Conservation (phyloP, 2,113 vertebrate genomes). For the Stictonetta naevosa region DNA sequence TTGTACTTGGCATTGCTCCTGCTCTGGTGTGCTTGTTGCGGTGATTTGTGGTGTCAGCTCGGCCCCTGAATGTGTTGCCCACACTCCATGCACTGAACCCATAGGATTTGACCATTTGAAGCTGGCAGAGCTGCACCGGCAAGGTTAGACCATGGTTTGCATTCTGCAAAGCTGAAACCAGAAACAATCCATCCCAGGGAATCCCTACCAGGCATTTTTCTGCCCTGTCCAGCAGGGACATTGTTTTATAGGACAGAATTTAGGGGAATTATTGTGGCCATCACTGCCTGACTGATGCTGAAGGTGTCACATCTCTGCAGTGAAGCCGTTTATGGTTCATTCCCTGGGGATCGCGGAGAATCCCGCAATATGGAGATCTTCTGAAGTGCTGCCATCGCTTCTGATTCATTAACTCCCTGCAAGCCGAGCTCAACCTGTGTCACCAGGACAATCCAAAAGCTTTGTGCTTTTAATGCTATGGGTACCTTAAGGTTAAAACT, state of each 20-base stretch:
- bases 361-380: neutral
- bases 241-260: neutral
- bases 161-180: neutral
- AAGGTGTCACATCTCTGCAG: neutral
- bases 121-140: neutral
- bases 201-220: neutral
- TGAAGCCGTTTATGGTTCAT: neutral
- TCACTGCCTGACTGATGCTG: neutral
- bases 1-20: neutral
- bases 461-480: neutral
- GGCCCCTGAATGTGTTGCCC: neutral
- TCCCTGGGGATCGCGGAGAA: neutral
- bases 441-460: neutral
- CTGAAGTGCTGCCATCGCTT: neutral
- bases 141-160: neutral
- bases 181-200: neutral
- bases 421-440: neutral
- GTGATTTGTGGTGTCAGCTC: neutral
- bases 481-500: neutral
- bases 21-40: neutral
- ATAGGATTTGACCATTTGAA: neutral
- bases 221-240: neutral
- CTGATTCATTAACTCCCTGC: neutral
- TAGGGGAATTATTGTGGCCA: neutral
- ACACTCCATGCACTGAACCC: too few relatives aligned